Percentiles rank a stretch among this genome's conserved stretches.
Evolutionary conservation across 1,140 invertebrate species (phyloP).

Genomic region (Meloidogyne floridensis): DNA sequence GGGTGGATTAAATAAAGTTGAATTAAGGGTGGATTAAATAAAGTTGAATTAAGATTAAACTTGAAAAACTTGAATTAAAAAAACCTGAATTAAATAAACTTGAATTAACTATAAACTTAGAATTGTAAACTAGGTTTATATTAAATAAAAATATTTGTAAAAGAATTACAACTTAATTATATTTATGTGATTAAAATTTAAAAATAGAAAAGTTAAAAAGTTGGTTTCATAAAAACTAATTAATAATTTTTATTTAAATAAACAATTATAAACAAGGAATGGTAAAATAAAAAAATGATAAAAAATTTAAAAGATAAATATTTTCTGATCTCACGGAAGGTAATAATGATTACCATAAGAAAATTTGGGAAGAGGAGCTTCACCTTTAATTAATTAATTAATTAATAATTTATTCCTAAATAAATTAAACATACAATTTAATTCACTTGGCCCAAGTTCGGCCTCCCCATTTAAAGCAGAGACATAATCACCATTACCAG

Average conservation of each 20-base stretch:
- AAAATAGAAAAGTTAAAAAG: neutral
- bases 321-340: constrained; percentile 41
- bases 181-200: neutral
- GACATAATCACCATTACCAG: constrained; percentile 50
- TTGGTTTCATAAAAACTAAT: no score
- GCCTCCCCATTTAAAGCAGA: constrained; percentile 35
- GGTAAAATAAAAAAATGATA: no score
- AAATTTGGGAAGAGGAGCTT: constrained; percentile 56
- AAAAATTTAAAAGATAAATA: neutral
- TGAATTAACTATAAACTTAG: no score
- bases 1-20: no score
- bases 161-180: no score
- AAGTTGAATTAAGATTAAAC: no score
- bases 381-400: constrained; percentile 16
- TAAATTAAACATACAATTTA: constrained; percentile 41
- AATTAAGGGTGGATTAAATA: no score
- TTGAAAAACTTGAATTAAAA: no score
- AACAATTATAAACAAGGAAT: no score
- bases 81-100: no score
- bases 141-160: neutral
- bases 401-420: neutral
- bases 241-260: no score
- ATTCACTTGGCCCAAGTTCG: constrained; percentile 45
- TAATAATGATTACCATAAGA: constrained; percentile 55
- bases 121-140: no score